These are phyloP conservation scores for fruit fly (Drosophila melanogaster) DNA, from an alignment of 1,140 invertebrate genomes.

Conservation along the genomic window Release_6_plus_ISO1_MT NC_004354.4:22464501-22465000, in stretches of 20 bases:
- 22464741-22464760: constrained; percentile 14
- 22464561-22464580: constrained; percentile 66
- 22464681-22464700: constrained; percentile 69
- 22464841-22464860: constrained; percentile 71
- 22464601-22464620: constrained; percentile 83
- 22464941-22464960: constrained; percentile 78
- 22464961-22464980: constrained; percentile 82
- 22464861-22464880: constrained; percentile 64
- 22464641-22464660: background rate
- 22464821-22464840: constrained; percentile 67
- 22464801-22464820: constrained; percentile 74
- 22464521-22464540: constrained; percentile 18
- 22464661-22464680: constrained; percentile 46
- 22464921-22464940: constrained; percentile 66
- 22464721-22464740: constrained; percentile 23
- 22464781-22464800: constrained; percentile 59
- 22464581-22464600: constrained; percentile 77
- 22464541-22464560: constrained; percentile 28
- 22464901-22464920: constrained; percentile 35
- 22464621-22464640: constrained; percentile 44
- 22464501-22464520: constrained; percentile 18
- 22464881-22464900: constrained; percentile 43
- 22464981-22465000: constrained; percentile 65
- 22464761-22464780: background rate
- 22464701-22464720: constrained; percentile 45